These are phyloP conservation scores for Hipposideros armiger DNA, from an alignment of 2,113 vertebrate species.

Conservation along the genomic window DNA sequence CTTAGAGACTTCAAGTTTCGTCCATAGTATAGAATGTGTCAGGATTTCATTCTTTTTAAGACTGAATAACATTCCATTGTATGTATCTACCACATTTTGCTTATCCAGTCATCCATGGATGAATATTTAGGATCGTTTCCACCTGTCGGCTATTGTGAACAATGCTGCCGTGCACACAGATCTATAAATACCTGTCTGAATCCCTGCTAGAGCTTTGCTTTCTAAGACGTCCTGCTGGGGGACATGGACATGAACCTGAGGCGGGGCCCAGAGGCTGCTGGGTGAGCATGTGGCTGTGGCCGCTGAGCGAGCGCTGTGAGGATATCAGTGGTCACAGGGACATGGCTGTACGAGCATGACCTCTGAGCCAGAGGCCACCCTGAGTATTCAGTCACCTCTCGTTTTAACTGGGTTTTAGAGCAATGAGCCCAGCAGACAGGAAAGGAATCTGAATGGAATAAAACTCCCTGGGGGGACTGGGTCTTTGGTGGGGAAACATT, in stretches of 20 bases:
- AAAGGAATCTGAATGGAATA: neutral
- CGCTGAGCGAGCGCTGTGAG: rapidly evolving
- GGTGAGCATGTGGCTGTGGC: neutral
- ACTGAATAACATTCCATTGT: no score
- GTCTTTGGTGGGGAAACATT: neutral
- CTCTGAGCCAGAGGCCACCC: neutral
- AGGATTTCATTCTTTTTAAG: neutral
- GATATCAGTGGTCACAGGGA: neutral
- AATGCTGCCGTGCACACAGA: neutral
- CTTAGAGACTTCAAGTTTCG: neutral
- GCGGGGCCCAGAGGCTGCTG: neutral
- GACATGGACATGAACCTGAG: rapidly evolving
- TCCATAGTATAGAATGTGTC: neutral
- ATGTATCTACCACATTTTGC: neutral
- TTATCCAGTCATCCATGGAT: neutral
- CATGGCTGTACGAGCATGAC: neutral
- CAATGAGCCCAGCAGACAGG: neutral
- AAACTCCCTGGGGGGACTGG: neutral
- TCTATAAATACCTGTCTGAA: neutral
- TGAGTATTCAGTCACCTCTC: no score
- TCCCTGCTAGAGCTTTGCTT: neutral
- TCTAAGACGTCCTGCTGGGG: neutral
- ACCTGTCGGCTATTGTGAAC: neutral
- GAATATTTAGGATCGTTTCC: neutral
- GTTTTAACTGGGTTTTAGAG: neutral